A percentile compares a stretch with the other conserved stretches of the same genome.
Conservation (phyloP, 2,113 vertebrate species). For the Hipposideros armiger region DNA sequence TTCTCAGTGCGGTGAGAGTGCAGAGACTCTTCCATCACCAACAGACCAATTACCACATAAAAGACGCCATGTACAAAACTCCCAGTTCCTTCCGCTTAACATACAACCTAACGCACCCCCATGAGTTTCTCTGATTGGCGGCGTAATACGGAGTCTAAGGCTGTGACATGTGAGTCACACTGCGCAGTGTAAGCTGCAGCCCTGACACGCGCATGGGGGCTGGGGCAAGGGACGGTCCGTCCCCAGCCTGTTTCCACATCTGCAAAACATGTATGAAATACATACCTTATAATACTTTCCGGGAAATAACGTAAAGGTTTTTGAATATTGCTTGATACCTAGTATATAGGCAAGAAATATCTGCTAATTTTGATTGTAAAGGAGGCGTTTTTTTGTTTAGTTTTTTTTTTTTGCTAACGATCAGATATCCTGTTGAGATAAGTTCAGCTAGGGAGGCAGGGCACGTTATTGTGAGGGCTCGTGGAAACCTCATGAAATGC, state of each 20-base stretch:
- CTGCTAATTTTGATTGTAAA: neutral
- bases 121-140: fast-evolving
- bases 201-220: neutral
- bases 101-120: fast-evolving
- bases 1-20: no score
- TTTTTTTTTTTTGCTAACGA: no score
- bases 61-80: neutral
- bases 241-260: neutral
- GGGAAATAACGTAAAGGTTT: neutral
- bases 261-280: neutral
- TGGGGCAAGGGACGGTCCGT: no score
- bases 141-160: neutral
- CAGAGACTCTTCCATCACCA: neutral
- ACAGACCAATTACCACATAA: no score
- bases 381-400: no score
- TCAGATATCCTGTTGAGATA: neutral
- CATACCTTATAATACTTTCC: neutral
- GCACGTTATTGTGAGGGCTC: neutral
- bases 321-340: no score
- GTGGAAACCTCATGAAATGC: fast-evolving
- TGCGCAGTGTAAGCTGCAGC: neutral
- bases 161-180: fast-evolving
- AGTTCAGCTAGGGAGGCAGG: no score
- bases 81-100: neutral
- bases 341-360: neutral